phyloP scores from a whole-genome alignment of 2,113 vertebrate species.

The Tapirus terrestris region DNA sequence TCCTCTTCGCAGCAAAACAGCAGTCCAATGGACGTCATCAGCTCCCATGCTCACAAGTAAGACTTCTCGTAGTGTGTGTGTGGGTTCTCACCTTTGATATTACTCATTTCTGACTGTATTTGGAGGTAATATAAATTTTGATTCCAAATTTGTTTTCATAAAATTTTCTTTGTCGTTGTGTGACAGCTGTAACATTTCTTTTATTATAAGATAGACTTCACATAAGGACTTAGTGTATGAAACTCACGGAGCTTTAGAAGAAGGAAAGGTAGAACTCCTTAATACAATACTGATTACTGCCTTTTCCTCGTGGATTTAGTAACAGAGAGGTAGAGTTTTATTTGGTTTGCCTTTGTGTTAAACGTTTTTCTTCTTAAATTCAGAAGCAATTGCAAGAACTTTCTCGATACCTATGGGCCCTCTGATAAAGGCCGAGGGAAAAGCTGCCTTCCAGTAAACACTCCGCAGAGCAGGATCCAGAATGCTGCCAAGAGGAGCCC shows the following conservation, averaged over 20 bases:
- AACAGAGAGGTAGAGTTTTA: not conserved
- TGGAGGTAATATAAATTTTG: not conserved
- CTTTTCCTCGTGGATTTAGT: not conserved
- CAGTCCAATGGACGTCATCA: constrained; percentile 86
- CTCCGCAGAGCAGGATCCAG: constrained; percentile 88
- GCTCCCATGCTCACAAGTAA: constrained; percentile 92
- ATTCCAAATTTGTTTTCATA: not conserved
- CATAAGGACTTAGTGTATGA: not conserved
- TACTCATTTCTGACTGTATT: not conserved
- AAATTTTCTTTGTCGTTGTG: not conserved
- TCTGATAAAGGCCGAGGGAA: constrained; percentile 97
- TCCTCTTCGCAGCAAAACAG: constrained; percentile 87
- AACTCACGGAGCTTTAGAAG: not conserved
- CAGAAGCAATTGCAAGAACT: constrained; percentile 96
- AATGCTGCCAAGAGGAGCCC: constrained; percentile 91
- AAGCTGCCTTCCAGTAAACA: constrained; percentile 91
- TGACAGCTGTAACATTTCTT: not conserved
- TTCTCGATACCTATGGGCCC: constrained; percentile 91
- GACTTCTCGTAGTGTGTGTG: not conserved
- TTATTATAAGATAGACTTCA: not conserved
- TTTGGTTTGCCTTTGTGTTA: not conserved
- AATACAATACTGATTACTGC: rapidly evolving
- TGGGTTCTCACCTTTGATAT: not conserved
- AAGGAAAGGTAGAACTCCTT: not conserved
- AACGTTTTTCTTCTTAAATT: constrained; percentile 79